Evolutionary conservation across 1,140 invertebrate species (phyloP), one percentile per base, ranked within the genome.

Genomic region (Cyclina sinensis): DNA sequence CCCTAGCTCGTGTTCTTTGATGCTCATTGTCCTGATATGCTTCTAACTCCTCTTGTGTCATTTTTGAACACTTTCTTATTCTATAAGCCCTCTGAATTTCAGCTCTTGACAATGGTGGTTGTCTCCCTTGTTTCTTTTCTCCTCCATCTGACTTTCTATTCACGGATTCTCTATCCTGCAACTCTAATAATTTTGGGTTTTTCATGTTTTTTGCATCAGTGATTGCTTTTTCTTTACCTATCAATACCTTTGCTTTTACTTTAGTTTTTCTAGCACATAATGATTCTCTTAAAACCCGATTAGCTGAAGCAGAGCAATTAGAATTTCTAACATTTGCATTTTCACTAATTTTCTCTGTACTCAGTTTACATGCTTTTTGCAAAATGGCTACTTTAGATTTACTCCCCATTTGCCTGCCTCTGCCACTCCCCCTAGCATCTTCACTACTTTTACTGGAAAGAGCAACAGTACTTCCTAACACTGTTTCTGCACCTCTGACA

Each of bases 21-120:
- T 32, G 65, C 37, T 70, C 65, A 37, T 70, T 70, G 14, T 37
- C 32, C 32, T 16, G 30, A 39, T 30, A 70, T 70, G 16, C 32
- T 18, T 35, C 65, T 27, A 70, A 70, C 21, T 70, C 65, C 4
- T 70, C 65, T 37, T 11, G 32, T 1, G 21, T 70, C 65, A 70
- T 70, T 37, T 37, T 70, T 14, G 65, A 12, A 16, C 35, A 37
- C 27, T 51, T 76, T 21, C 73, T 46, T 24, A 3, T n/a, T 48
- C 73, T 76, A 18, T 76, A 76, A 5, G 73, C 73, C 24, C 46
- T 46, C 24, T 76, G 73, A 24, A 76, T 76, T 76, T 76, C 73
- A n/a, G 73, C 73, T 51, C 73, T 76, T 48, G 73, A 27, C 9
- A 76, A 21, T 24, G 73, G 9, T 5, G 73, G 27, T 16, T n/a